phyloP scores from a whole-genome alignment of 2,113 vertebrate species.

The Phycodurus eques region DNA sequence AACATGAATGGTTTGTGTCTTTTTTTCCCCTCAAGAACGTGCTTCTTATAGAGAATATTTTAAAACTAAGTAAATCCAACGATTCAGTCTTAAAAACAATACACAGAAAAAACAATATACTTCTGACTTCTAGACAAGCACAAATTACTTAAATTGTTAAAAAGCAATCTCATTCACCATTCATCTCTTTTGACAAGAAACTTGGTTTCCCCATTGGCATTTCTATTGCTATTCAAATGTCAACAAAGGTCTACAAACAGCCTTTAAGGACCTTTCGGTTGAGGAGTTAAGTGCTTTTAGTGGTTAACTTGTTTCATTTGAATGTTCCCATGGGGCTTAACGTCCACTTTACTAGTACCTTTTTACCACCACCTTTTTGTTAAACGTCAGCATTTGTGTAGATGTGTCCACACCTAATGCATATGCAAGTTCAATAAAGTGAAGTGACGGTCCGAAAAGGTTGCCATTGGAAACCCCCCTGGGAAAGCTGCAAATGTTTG shows the following conservation, averaged over 20 bases:
- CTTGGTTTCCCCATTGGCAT: conserved; percentile 15
- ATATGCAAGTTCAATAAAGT: conserved; percentile 56
- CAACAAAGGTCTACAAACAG: conserved; percentile 14
- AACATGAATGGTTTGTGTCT: too few species aligned
- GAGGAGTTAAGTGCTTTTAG: conserved; percentile 46
- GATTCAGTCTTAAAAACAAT: too few species aligned
- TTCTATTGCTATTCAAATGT: conserved; percentile 15
- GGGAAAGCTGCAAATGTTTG: conserved; percentile 43
- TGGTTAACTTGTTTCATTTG: conserved; percentile 48
- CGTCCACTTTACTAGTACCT: conserved; percentile 14
- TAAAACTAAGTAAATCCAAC: too few species aligned
- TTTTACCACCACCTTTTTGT: conserved; percentile 20
- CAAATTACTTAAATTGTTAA: too few species aligned
- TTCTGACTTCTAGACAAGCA: too few species aligned
- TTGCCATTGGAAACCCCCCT: conserved; percentile 62
- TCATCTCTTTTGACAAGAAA: conserved; percentile 31
- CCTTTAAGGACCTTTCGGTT: conserved; percentile 28
- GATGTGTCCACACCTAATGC: background rate
- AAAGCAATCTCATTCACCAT: conserved; percentile 3
- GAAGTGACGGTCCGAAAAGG: conserved; percentile 56
- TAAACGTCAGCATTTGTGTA: conserved; percentile 12
- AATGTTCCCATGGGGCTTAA: conserved; percentile 63
- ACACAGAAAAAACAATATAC: too few species aligned
- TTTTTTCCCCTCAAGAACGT: too few species aligned
- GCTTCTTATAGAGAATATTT: too few species aligned